Evolutionary conservation across 1,140 invertebrate genomes (phyloP).

Genomic region (Drosophila malerkotliana): DNA sequence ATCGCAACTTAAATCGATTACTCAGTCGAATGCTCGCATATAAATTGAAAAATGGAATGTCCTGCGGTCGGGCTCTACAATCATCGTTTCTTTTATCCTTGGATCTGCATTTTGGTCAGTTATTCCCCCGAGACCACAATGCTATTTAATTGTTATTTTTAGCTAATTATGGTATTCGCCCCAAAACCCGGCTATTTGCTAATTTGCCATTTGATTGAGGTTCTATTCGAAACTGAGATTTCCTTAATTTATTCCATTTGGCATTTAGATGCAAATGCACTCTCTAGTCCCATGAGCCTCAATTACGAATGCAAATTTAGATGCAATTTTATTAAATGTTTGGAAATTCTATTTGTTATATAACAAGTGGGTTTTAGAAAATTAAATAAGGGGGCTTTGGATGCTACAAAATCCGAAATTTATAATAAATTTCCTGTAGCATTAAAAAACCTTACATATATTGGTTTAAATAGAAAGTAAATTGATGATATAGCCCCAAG

Average conservation of each 20-base stretch:
- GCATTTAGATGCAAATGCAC: background rate
- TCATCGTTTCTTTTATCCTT: background rate
- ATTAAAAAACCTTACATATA: too few species aligned
- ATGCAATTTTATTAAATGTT: background rate
- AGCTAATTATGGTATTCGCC: background rate
- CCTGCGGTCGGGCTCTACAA: slow-evolving; percentile 15
- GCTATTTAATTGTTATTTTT: background rate
- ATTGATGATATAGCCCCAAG: too few species aligned
- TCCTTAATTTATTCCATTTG: background rate
- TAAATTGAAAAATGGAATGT: slow-evolving; percentile 22
- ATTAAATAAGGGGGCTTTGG: too few species aligned
- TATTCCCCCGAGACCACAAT: background rate
- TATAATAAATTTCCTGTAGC: too few species aligned
- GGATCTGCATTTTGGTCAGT: background rate
- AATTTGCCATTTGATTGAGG: background rate
- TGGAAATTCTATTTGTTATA: background rate
- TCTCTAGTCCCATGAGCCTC: background rate
- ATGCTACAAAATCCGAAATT: too few species aligned
- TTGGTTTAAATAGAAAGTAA: too few species aligned
- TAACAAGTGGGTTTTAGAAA: background rate
- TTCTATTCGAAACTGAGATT: background rate
- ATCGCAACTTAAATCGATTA: slow-evolving; percentile 49
- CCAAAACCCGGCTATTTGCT: background rate
- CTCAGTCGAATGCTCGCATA: slow-evolving; percentile 32
- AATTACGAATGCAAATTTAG: background rate